These are phyloP conservation scores for Campoplex nolae DNA, from an alignment of 2,888 invertebrate species.

Conservation along the genomic window DNA sequence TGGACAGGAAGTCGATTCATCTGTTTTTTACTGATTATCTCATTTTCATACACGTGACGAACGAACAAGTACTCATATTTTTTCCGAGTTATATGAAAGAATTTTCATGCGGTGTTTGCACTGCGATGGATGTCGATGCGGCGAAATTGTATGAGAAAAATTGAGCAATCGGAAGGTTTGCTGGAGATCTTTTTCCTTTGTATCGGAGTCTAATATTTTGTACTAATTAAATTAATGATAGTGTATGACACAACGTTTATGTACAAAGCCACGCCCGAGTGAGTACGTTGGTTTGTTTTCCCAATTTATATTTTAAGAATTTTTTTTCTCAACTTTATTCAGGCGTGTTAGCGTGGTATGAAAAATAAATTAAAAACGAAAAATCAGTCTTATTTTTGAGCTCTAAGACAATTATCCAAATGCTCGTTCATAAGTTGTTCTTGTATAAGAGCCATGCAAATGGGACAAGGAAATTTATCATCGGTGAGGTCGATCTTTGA, in stretches of 20 bases:
- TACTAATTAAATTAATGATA: constrained; percentile 1
- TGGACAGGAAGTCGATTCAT: constrained; percentile 76
- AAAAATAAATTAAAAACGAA: constrained; percentile 31
- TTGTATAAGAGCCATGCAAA: constrained; percentile 86
- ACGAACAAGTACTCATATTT: constrained; percentile 80
- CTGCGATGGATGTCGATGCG: constrained; percentile 65
- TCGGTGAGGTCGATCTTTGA: background rate
- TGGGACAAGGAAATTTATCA: constrained; percentile 86
- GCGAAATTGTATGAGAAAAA: constrained; percentile 71
- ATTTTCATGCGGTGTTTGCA: constrained; percentile 81
- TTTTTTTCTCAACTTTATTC: background rate
- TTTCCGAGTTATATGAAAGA: constrained; percentile 81
- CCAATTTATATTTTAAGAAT: background rate
- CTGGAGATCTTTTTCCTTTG: background rate
- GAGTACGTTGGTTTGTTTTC: background rate
- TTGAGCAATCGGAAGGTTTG: constrained; percentile 41
- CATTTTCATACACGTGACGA: constrained; percentile 81
- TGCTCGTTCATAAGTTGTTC: constrained; percentile 87
- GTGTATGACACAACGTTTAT: background rate
- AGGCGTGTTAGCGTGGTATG: too few relatives aligned
- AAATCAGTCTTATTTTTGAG: constrained; percentile 54
- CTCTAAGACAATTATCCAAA: constrained; percentile 85
- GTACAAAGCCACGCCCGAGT: background rate
- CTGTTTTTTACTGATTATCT: constrained; percentile 78
- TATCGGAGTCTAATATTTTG: constrained; percentile 8